Evolutionary conservation across 2,797 vertebrate species (phyloP).

Genomic region (Sparidentex hasta): DNA sequence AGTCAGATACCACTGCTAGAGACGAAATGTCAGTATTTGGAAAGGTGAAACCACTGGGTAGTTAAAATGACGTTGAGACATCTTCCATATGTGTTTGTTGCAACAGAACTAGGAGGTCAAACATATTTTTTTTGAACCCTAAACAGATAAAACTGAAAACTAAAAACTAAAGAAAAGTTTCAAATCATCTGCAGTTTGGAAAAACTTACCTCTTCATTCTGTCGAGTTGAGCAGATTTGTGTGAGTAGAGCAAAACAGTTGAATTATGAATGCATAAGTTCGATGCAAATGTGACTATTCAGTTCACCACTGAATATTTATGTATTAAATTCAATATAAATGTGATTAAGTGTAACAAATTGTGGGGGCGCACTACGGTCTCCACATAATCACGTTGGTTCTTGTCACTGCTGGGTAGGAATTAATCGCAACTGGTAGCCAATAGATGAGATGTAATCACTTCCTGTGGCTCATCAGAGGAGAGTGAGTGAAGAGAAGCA

Average conservation of each 20-base stretch:
- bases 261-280: not conserved
- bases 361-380: not conserved
- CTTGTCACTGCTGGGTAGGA: conserved; percentile 12
- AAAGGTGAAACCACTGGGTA: no score
- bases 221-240: not conserved
- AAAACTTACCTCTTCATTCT: no score
- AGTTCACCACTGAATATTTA: not conserved
- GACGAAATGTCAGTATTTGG: no score
- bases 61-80: no score
- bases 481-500: not conserved
- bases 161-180: no score
- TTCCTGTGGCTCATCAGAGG: conserved; percentile 44
- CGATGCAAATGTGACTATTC: not conserved
- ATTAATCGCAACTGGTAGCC: conserved; percentile 8
- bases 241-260: not conserved
- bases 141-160: no score
- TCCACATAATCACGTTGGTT: not conserved
- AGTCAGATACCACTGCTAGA: no score
- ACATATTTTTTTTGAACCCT: no score
- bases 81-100: no score
- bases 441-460: conserved; percentile 33
- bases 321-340: not conserved
- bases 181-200: no score
- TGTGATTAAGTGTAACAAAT: not conserved
- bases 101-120: no score